Conservation (phyloP, 2,888 invertebrate genomes). For the Dysmachus trigonus region DNA sequence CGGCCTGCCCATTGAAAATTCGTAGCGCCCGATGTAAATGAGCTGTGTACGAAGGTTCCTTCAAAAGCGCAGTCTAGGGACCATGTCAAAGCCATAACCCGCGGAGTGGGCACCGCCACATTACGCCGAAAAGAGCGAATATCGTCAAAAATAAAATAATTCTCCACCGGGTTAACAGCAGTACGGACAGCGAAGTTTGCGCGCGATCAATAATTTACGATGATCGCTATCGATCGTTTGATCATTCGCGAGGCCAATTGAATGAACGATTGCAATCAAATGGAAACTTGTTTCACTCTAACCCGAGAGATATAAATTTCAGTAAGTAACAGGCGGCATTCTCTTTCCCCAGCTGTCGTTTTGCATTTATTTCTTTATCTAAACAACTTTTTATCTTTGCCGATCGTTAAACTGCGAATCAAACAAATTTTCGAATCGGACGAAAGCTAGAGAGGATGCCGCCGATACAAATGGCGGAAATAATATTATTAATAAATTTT, state of each 20-base stretch:
- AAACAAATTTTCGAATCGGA: conserved; percentile 35
- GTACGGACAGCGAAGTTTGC: conserved; percentile 38
- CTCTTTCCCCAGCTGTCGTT: conserved; percentile 38
- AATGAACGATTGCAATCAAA: conserved; percentile 49
- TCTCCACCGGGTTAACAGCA: conserved; percentile 22
- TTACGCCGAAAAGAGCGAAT: conserved; percentile 24
- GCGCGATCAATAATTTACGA: conserved; percentile 49
- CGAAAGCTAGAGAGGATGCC: conserved; percentile 21
- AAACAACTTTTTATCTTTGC: conserved; percentile 45
- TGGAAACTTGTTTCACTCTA: conserved; percentile 43
- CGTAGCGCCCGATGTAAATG: not conserved
- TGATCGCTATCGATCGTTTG: conserved; percentile 47
- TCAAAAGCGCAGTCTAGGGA: not conserved
- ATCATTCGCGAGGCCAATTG: conserved; percentile 47
- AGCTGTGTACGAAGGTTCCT: not conserved
- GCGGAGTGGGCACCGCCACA: not conserved
- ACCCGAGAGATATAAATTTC: conserved; percentile 34
- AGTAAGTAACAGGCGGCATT: conserved; percentile 39
- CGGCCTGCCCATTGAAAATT: not conserved
- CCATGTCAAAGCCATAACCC: not conserved
- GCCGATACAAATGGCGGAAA: conserved; percentile 42
- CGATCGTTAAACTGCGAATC: conserved; percentile 40
- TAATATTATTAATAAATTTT: conserved; percentile 43
- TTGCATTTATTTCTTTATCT: conserved; percentile 40
- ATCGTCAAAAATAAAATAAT: conserved; percentile 24